Evolutionary conservation across 2,888 invertebrate species (phyloP), one percentile per base, ranked within the genome.

Genomic region (Ptilodon capucinus): DNA sequence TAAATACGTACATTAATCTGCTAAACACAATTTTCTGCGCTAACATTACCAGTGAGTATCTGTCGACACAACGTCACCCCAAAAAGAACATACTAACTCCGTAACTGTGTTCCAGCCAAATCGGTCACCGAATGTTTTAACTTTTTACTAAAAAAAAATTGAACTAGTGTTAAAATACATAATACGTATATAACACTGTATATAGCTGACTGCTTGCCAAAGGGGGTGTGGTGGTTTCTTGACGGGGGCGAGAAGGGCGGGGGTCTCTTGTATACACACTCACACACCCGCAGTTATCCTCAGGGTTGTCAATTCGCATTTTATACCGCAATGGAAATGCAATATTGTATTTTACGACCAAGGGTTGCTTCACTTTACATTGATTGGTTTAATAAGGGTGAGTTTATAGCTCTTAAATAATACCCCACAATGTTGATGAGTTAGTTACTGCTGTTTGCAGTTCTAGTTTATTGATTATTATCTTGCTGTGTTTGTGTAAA

Each of bases 51-150:
- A 25, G 9, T 25, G 3, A 9, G 2, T 8, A 25, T n/a, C 11
- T 28, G n/a, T 28, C 2, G 11, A n/a, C n/a, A n/a, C n/a, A 11
- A 28, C n/a, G 28, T 28, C 28, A 28, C 5, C 8, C 28, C 28
- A 28, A 28, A n/a, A 28, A 28, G 28, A n/a, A 11, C 11, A 28
- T 8, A 21, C 2, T 4, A 28, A 28, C 11, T 28, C 11, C 11
- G 11, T n/a, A 28, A 11, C 28, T 46, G 57, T 48, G 45, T 48
- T 56, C 48, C 55, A 57, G 78, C 74, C 75, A 78, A 78, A 73
- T 76, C 80, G 76, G 79, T 77, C 79, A 79, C 57, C 39, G 50
- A 60, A 64, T 61, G 64, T 56, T 60, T 60, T 52, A 58, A 60
- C 47, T 59, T 62, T 58, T 55, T 46, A 41, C 42, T 43, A 47